Evolutionary conservation across 2,113 vertebrate genomes (phyloP).

Genomic region (Actinemys pallida): DNA sequence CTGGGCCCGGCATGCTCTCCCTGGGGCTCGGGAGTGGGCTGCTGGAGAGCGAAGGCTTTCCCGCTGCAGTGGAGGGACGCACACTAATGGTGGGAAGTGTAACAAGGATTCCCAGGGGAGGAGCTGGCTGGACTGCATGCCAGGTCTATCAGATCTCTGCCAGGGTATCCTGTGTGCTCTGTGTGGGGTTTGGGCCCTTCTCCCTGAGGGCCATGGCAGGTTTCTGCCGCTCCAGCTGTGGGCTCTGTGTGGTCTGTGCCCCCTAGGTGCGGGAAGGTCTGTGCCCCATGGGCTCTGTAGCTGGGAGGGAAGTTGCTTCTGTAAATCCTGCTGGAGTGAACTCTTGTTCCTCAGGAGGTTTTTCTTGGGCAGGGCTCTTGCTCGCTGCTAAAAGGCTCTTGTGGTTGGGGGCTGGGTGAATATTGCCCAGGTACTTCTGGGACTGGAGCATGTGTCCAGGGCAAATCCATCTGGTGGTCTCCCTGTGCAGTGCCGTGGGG

Average conservation of each 20-base stretch:
- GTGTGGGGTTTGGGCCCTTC: neutral
- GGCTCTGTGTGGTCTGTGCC: too few species aligned
- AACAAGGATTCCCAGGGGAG: too few species aligned
- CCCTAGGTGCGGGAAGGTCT: neutral
- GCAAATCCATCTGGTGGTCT: neutral
- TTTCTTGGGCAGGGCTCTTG: neutral
- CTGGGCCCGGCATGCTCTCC: too few species aligned
- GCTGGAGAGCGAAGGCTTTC: too few species aligned
- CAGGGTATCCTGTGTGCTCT: neutral
- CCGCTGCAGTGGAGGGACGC: too few species aligned
- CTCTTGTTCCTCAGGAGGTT: neutral
- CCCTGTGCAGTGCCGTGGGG: rapidly evolving
- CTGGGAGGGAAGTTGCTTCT: neutral
- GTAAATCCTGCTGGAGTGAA: neutral
- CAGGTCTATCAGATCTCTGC: neutral
- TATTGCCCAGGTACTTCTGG: rapidly evolving
- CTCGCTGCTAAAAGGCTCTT: rapidly evolving
- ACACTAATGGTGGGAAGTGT: too few species aligned
- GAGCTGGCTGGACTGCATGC: too few species aligned
- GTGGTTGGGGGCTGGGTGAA: neutral
- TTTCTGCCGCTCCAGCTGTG: too few species aligned
- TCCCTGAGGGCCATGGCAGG: too few species aligned
- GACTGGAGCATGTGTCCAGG: neutral
- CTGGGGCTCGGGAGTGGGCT: too few species aligned
- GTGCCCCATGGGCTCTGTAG: neutral